Evolutionary conservation across 2,113 vertebrate genomes (phyloP).

Genomic region (Pseudonaja textilis): DNA sequence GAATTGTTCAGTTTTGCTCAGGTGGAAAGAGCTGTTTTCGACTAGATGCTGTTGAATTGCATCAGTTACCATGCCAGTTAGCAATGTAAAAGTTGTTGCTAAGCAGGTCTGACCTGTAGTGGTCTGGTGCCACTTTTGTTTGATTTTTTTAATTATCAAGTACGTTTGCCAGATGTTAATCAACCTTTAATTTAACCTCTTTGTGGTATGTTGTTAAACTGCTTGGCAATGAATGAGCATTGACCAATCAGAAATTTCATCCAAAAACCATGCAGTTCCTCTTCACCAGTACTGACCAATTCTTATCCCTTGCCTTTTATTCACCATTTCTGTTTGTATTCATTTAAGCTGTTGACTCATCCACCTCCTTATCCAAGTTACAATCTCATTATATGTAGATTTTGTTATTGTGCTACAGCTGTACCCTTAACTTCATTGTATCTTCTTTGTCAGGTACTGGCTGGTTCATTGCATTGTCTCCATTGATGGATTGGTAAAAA

Average conservation of each 20-base stretch:
- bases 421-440: background rate
- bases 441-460: background rate
- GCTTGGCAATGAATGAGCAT: background rate
- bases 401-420: background rate
- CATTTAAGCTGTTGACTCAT: background rate
- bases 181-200: background rate
- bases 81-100: background rate
- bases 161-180: background rate
- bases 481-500: background rate
- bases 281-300: background rate
- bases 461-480: background rate
- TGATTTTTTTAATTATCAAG: background rate
- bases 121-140: background rate
- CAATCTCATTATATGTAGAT: background rate
- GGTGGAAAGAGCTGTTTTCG: background rate
- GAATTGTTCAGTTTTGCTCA: background rate
- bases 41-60: background rate
- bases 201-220: background rate
- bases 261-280: background rate
- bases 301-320: background rate
- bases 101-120: background rate
- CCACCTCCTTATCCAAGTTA: background rate
- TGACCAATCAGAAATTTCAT: background rate
- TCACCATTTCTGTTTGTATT: background rate
- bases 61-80: background rate